Base-by-base conservation (phyloP, 2,797 vertebrate genomes). In the Numenius phaeopus region DNA sequence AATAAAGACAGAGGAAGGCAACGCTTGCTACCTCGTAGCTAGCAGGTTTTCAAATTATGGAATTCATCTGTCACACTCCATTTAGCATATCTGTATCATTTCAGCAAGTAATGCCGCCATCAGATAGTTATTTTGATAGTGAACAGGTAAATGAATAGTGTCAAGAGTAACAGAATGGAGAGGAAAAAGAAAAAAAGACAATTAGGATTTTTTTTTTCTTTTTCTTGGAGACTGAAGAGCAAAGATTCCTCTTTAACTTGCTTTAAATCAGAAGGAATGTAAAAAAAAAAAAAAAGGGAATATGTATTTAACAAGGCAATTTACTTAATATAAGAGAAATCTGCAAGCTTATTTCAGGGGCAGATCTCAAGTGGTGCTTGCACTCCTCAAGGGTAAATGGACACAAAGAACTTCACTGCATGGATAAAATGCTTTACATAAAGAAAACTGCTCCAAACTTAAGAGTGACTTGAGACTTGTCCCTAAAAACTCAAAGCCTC, bases 11-110 rank as follows among this genome's bases (percentile, higher is more conserved):
- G 76, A 66, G 91, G 96, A 88, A 96, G 59, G 42, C 79, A 79
- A 88, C 85, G 66, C 84, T 94, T 95, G 62, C 84, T 95, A 73
- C 87, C 86, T 97, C 54, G 27, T 67, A 97, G 71, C 75, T 95
- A 89, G 59, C 85, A 96, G 87, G 73, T 90, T 97, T 97, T 96
- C 91, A 96, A 94, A 97, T 98, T 95, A 97, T 44, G 84, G 89
- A 96, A 97, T 96, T 97, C 78, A 97, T 98, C 97, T 94, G 94
- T 97, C 95, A 97, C 93, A 94, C 90, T 86, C 87, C 82, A 96
- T 80, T 97, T 97, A 94, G 83, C 92, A 78, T 95, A 96, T 84
- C 87, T 97, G 44, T 93, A 96, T 96, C 90, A 90, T 91, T 96
- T 87, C 44, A 78, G 59, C 47, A 94, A 93, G 75, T 90, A 97